Base-by-base conservation (phyloP, 2,113 vertebrate species). In the Alouatta palliata region DNA sequence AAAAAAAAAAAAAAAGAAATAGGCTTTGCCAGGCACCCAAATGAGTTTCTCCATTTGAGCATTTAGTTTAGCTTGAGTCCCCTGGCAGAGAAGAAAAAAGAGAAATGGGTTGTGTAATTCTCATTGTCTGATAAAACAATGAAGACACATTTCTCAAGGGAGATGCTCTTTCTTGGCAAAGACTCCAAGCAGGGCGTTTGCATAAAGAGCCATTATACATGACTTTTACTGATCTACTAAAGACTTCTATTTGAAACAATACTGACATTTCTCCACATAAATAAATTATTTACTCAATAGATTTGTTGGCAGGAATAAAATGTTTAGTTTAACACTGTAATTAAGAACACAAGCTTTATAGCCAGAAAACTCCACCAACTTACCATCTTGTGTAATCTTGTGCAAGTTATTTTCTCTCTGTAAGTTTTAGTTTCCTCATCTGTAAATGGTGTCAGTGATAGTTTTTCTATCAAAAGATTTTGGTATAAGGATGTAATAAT, bases 1-100 rank as follows among this genome's bases (percentile, higher is more conserved):
- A 61, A 12, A 64, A 88, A 83, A 45, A 9, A 8, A 45, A 9
- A 58, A 58, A 64, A 64, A 64, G 27, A 64, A 88, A 84, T 21
- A 37, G 68, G 82, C n/a, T 91, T 93, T 91, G 23, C 43, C 58
- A 82, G 82, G 35, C 35, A 61, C 45, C 10, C 47, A 86, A 52
- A 21, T 81, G 58, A 45, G 9, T 91, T 70, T 37, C 30, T 52
- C 47, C 76, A 52, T 49, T 61, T 35, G 40, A 54, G 49, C 32
- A 83, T 8, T 95, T 87, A 77, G 70, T 96, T 94, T 87, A 32
- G 43, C 76, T 81, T 64, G 70, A 93, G 68, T 87, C 79, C 70
- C 66, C 87, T 87, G 70, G 82, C 76, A 94, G 68, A 87, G 49
- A 87, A 71, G 49, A 40, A 70, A 90, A 90, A 95, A 35, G 49